Percentiles rank a stretch among this genome's conserved stretches.
These are phyloP conservation scores for Phrynocephalus forsythii DNA, from an alignment of 2,797 vertebrate genomes.

Conservation along the genomic window DNA sequence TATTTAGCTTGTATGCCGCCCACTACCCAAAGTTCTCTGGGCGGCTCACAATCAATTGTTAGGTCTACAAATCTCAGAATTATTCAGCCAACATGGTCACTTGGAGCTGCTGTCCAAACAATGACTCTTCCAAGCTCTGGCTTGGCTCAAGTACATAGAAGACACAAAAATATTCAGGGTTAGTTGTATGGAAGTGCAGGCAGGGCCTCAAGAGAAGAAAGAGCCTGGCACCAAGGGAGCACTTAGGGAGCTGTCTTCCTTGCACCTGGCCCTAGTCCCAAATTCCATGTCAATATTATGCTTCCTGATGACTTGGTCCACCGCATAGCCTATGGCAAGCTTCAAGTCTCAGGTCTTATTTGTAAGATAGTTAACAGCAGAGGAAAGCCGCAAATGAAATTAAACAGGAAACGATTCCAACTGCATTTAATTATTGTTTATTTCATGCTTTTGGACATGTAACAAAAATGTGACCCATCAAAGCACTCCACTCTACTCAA, in stretches of 20 bases:
- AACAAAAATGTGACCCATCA: background rate
- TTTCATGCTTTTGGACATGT: background rate
- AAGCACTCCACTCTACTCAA: background rate
- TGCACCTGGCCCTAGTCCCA: background rate
- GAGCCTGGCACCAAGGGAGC: background rate
- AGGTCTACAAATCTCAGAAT: background rate
- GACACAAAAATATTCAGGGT: background rate
- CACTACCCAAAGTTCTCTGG: too few relatives aligned
- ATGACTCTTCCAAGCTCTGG: too few relatives aligned
- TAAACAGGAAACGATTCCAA: background rate
- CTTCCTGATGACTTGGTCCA: background rate
- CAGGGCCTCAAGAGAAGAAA: background rate
- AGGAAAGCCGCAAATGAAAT: background rate
- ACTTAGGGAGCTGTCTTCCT: background rate
- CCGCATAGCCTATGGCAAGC: background rate
- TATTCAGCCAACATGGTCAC: background rate
- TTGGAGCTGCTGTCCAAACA: too few relatives aligned
- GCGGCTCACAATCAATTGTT: background rate
- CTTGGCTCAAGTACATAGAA: background rate
- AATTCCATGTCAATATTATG: background rate
- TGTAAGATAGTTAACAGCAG: background rate
- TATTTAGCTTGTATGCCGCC: too few relatives aligned
- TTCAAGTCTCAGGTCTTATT: background rate
- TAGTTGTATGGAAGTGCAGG: background rate
- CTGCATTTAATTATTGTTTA: background rate